phyloP scores from a whole-genome alignment of 2,797 vertebrate species.

The Oreochromis grahami region DNA sequence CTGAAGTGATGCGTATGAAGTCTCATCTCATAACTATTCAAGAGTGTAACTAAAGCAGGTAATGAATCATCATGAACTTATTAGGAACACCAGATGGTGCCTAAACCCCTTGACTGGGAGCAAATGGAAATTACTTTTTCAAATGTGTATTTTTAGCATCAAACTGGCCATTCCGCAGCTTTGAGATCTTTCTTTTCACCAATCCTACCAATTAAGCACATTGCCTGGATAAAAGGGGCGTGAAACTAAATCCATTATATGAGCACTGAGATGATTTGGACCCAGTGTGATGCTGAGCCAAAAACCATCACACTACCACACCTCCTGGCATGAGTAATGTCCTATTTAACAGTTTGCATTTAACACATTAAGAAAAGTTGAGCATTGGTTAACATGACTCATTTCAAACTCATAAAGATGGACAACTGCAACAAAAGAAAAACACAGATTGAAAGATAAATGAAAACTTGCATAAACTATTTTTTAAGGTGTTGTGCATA shows the following conservation, averaged over 20 bases:
- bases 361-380: not conserved
- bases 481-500: not conserved
- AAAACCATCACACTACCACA: not conserved
- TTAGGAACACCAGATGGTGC: slow-evolving; percentile 34
- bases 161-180: not conserved
- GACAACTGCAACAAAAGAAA: not conserved
- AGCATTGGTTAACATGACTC: not conserved
- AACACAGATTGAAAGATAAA: not conserved
- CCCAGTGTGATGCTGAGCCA: not conserved
- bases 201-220: not conserved
- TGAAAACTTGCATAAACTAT: not conserved
- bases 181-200: not conserved
- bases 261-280: not conserved
- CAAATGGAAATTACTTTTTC: slow-evolving; percentile 36
- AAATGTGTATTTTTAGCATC: slow-evolving; percentile 29
- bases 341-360: not conserved
- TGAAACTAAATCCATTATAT: not conserved
- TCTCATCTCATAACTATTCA: not conserved
- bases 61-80: slow-evolving; percentile 42
- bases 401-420: not conserved
- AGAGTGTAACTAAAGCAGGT: slow-evolving; percentile 24
- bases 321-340: not conserved
- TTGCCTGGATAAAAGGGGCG: not conserved
- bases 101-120: slow-evolving; percentile 24
- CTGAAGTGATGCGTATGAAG: not conserved